Evolutionary conservation across 2,797 vertebrate genomes (phyloP).

Genomic region (Lithobates pipiens): DNA sequence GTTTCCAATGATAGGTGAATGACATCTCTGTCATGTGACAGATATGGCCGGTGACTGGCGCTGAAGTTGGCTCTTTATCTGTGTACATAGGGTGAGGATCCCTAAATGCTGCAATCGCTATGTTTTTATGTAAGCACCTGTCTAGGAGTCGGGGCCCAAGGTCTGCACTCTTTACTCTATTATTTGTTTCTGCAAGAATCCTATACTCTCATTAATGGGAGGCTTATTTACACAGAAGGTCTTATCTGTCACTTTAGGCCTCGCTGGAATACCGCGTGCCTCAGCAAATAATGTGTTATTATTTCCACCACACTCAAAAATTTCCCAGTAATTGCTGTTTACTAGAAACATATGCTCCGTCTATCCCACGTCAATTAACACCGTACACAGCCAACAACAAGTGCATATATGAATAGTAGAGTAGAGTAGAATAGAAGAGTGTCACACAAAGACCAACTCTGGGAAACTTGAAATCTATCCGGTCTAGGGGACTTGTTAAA

Average conservation of each 20-base stretch:
- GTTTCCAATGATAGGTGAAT: no score
- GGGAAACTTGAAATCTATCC: no score
- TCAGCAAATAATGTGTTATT: not conserved
- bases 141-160: not conserved
- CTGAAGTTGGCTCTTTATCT: not conserved
- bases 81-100: not conserved
- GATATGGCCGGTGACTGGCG: not conserved
- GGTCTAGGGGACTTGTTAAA: no score
- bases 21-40: constrained; percentile 2
- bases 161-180: constrained; percentile 11
- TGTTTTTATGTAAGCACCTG: constrained; percentile 41
- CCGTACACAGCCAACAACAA: no score
- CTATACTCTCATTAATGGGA: not conserved
- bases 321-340: not conserved
- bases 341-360: no score
- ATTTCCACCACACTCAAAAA: not conserved
- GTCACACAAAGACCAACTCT: no score
- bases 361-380: no score
- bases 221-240: not conserved
- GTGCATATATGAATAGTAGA: no score
- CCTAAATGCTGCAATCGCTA: constrained; percentile 17
- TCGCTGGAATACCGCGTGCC: not conserved
- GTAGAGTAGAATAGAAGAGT: no score
- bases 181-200: constrained; percentile 28
- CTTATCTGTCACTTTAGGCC: constrained; percentile 17